Percentiles rank a stretch among this genome's conserved stretches.
Conservation (phyloP, 2,113 vertebrate species). For the Pituophis catenifer region DNA sequence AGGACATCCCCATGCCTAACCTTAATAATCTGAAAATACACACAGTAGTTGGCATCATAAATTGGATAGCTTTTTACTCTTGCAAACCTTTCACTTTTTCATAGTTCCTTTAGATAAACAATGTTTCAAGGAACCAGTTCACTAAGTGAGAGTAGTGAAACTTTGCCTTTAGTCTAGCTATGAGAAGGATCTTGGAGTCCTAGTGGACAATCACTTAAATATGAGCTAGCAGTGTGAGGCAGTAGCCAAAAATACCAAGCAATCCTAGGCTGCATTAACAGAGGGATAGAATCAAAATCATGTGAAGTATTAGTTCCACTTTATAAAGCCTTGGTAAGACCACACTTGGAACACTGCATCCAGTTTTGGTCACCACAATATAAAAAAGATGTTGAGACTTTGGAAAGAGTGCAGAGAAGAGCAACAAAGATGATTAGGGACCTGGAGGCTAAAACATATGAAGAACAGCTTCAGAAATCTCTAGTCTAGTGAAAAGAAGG, state of each 20-base stretch:
- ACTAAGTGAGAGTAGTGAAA: constrained; percentile 6
- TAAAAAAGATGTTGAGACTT: neutral
- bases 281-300: neutral
- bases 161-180: neutral
- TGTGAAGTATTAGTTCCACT: no score
- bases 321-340: neutral
- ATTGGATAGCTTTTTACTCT: constrained; percentile 48
- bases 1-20: constrained; percentile 12
- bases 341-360: neutral
- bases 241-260: neutral
- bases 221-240: neutral
- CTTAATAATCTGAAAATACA: constrained; percentile 35
- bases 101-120: neutral
- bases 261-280: neutral
- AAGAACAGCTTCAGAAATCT: no score
- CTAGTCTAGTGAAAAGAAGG: no score
- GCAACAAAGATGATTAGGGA: neutral
- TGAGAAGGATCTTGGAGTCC: neutral
- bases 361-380: neutral
- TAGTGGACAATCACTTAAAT: neutral
- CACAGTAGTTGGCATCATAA: constrained; percentile 65
- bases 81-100: neutral
- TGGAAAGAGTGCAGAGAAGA: neutral
- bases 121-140: neutral
- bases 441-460: neutral